Evolutionary conservation across 2,797 vertebrate genomes (phyloP).

Genomic region (Pteropus rufus): DNA sequence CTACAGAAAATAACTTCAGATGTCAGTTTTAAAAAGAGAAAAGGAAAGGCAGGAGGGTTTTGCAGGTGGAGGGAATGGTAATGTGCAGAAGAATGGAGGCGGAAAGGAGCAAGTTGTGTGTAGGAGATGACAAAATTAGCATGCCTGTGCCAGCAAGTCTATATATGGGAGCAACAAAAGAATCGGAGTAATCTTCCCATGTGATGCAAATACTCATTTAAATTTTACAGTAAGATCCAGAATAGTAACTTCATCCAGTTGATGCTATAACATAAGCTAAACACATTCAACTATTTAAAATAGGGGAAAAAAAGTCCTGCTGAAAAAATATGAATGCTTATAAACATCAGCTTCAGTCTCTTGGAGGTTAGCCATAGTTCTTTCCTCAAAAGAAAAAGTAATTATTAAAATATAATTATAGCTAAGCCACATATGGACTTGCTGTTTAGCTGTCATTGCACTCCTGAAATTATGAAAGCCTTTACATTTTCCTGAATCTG

Average conservation of each 20-base stretch:
- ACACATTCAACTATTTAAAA: slow-evolving; percentile 33
- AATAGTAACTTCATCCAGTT: slow-evolving; percentile 46
- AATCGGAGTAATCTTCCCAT: not conserved
- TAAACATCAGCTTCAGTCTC: slow-evolving; percentile 36
- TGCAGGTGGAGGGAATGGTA: not conserved
- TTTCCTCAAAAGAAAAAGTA: slow-evolving; percentile 33
- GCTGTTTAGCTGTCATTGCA: slow-evolving; percentile 18
- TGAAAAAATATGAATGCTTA: slow-evolving; percentile 51
- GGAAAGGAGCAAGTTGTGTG: not conserved
- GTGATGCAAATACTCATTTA: slow-evolving; percentile 40
- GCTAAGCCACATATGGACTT: slow-evolving; percentile 50
- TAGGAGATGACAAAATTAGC: slow-evolving; percentile 42
- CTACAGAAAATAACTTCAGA: slow-evolving; percentile 17
- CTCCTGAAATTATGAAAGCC: slow-evolving; percentile 36
- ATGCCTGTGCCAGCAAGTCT: not conserved
- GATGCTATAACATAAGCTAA: slow-evolving; percentile 31
- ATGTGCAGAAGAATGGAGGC: not conserved
- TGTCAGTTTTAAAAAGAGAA: slow-evolving; percentile 19
- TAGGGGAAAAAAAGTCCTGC: not conserved
- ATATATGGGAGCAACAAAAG: not conserved
- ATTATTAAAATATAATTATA: slow-evolving; percentile 63
- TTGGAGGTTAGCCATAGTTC: slow-evolving; percentile 14
- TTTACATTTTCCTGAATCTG: slow-evolving; percentile 48
- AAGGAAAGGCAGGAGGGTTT: not conserved
- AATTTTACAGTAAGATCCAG: slow-evolving; percentile 46